Evolutionary conservation across 2,888 invertebrate genomes (phyloP).

Genomic region (Drosophila prolongata): DNA sequence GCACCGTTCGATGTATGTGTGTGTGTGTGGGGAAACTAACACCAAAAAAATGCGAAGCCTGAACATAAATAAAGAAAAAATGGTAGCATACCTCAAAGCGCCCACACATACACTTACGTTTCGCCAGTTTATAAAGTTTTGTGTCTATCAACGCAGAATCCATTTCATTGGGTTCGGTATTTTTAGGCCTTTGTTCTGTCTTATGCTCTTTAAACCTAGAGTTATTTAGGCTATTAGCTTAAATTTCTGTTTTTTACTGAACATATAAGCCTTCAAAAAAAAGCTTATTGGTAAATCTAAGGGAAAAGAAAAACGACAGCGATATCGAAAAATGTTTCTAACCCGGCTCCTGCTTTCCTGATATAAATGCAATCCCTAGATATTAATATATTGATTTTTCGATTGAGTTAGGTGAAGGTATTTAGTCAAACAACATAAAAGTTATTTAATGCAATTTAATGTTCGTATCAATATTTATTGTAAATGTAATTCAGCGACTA

Average conservation of each 20-base stretch:
- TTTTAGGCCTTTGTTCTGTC: slow-evolving; percentile 11
- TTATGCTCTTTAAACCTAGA: neutral
- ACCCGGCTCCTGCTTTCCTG: too few species aligned
- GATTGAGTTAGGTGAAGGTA: too few species aligned
- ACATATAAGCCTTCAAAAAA: too few species aligned
- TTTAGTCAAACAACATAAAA: too few species aligned
- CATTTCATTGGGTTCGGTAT: slow-evolving; percentile 42
- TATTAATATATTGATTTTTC: too few species aligned
- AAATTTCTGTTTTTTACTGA: neutral
- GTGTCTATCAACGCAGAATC: slow-evolving; percentile 67
- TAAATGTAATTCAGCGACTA: too few species aligned
- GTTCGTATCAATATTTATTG: too few species aligned
- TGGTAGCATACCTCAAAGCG: slow-evolving; percentile 33
- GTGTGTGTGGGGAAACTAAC: slow-evolving; percentile 43
- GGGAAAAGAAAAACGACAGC: too few species aligned
- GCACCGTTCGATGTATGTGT: slow-evolving; percentile 49
- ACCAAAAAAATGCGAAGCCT: slow-evolving; percentile 39
- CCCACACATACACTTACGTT: slow-evolving; percentile 8
- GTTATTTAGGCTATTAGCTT: neutral
- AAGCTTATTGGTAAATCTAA: too few species aligned
- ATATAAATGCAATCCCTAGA: too few species aligned
- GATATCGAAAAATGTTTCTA: too few species aligned
- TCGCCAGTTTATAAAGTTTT: slow-evolving; percentile 65
- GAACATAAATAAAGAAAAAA: slow-evolving; percentile 38
- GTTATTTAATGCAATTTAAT: too few species aligned